Conservation (phyloP, 2,113 vertebrate species). For the Silurus meridionalis region DNA sequence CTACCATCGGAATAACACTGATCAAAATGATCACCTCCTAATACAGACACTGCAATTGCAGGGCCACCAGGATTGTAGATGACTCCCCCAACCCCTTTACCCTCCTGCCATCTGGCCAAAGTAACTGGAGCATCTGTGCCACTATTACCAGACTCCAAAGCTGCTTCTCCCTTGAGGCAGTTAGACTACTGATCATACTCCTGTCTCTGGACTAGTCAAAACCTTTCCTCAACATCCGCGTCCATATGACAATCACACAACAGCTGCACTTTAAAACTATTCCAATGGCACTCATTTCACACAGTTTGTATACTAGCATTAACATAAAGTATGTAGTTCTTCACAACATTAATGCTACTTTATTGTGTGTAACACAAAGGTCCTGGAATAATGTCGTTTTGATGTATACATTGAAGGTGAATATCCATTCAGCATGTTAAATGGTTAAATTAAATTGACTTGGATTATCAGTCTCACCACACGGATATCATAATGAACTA, state of each 20-base stretch:
- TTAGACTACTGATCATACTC: not conserved
- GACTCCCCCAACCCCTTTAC: not conserved
- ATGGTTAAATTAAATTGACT: not conserved
- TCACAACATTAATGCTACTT: not conserved
- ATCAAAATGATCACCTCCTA: not conserved
- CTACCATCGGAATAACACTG: not conserved
- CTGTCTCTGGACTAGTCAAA: not conserved
- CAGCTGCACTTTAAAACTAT: not conserved
- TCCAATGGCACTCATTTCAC: not conserved
- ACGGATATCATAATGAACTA: not conserved
- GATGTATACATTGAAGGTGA: not conserved
- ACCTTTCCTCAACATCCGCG: not conserved
- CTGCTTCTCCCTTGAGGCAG: not conserved
- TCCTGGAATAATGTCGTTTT: not conserved
- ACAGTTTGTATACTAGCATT: not conserved
- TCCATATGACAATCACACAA: not conserved
- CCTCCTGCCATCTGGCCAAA: constrained; percentile 1
- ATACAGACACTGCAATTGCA: not conserved
- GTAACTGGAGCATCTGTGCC: not conserved
- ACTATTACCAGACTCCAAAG: not conserved
- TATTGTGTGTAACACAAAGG: not conserved
- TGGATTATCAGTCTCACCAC: not conserved
- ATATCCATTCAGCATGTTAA: no score
- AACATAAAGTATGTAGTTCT: not conserved
- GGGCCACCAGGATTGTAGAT: not conserved